Base-by-base conservation (phyloP, 2,113 vertebrate genomes). In the Thalassoma bifasciatum region DNA sequence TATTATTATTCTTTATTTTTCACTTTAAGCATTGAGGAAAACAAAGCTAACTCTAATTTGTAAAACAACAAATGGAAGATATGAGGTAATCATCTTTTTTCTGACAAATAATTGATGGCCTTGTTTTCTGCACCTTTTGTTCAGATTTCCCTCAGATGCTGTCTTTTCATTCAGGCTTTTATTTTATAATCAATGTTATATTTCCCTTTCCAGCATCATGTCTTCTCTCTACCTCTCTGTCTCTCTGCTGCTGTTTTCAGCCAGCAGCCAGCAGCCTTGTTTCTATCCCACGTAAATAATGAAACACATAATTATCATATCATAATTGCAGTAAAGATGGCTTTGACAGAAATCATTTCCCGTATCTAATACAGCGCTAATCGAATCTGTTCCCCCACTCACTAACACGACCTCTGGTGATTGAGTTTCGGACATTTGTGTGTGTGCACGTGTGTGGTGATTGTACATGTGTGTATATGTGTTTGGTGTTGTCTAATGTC, bases 231-330 rank as follows among this genome's bases (percentile, higher is more conserved):
- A 90, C 94, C 92, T 92, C 91, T 92, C 34, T 57, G 60, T 26
- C 51, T 50, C 40, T 30, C 65, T 44, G 24, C 62, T 49, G 13
- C 30, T 74, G 73, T 78, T 86, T 72, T 90, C 93, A 94, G 93
- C 92, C 87, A 95, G 95, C 96, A 95, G 94, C 95, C 96, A 94
- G 96, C 94, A 96, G 95, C 94, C 92, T 93, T 93, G 93, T 88
- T 94, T 96, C 95, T 95, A 95, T 95, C 95, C 95, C 95, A 97
- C 94, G 95, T 96, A 97, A 96, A 98, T 97, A 97, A 97, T 98
- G 96, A 98, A 98, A 98, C 95, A 97, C 96, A 95, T 97, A 96
- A 98, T 99, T 98, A 99, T 98, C 97, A 98, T 97, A 98, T 98
- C 97, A 97, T 98, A 97, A 97, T 97, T 98, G 97, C 96, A 94